These are phyloP conservation scores for Meandrusa payeni DNA, from an alignment of 2,888 invertebrate species.

Conservation along the genomic window DNA sequence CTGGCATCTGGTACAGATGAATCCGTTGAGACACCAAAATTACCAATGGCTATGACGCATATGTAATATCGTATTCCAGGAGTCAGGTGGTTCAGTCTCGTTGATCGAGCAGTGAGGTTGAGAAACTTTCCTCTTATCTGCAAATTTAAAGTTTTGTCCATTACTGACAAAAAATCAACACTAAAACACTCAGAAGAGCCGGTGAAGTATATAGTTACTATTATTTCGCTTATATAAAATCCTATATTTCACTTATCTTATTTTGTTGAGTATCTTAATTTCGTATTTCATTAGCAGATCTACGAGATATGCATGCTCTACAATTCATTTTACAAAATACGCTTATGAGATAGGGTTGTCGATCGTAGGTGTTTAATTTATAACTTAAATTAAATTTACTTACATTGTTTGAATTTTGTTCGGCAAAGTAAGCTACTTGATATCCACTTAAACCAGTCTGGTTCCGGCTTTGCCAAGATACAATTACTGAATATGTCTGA, in stretches of 20 bases:
- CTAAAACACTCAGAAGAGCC: no score
- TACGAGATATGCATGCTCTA: no score
- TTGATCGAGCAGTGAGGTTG: conserved; percentile 86
- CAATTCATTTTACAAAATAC: no score
- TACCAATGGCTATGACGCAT: conserved; percentile 93
- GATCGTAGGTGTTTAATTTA: no score
- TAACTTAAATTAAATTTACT: no score
- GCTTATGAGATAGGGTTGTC: no score
- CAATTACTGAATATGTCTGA: conserved; percentile 91
- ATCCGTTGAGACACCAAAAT: conserved; percentile 74
- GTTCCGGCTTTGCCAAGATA: conserved; percentile 94
- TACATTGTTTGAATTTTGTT: conserved; percentile 77
- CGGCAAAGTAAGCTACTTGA: conserved; percentile 90
- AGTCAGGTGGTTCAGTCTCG: conserved; percentile 86
- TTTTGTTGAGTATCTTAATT: no score
- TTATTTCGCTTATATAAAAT: no score
- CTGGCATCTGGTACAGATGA: conserved; percentile 75
- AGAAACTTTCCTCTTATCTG: conserved; percentile 89
- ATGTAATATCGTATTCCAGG: conserved; percentile 92
- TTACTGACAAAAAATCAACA: no score
- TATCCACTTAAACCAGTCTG: conserved; percentile 92
- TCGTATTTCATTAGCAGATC: no score
- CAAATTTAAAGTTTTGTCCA: conserved; percentile 30
- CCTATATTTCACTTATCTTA: no score
- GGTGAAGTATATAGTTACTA: no score